These are phyloP conservation scores for Ischnus inquisitorius DNA, from an alignment of 2,888 invertebrate species.

Conservation along the genomic window DNA sequence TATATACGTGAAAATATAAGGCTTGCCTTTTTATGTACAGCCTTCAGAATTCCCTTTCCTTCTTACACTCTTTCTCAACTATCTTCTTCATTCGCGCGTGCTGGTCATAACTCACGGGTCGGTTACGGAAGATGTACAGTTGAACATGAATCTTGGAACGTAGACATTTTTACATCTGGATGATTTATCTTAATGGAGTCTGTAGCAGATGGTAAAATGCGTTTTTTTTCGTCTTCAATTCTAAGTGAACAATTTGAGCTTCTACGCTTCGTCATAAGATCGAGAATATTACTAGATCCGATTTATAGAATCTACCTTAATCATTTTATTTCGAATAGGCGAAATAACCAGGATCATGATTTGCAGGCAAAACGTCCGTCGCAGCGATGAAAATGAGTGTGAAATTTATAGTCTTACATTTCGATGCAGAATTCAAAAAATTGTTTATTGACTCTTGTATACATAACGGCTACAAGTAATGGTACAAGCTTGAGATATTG, in stretches of 20 bases:
- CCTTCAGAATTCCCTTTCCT: neutral
- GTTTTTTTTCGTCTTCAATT: neutral
- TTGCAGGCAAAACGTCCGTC: too few species aligned
- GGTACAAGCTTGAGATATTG: too few species aligned
- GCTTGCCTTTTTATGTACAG: neutral
- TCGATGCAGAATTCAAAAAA: too few species aligned
- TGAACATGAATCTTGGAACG: neutral
- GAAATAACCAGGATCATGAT: too few species aligned
- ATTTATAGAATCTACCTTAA: neutral
- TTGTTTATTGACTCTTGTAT: too few species aligned
- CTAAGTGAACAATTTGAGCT: neutral
- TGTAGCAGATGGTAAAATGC: neutral
- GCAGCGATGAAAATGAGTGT: too few species aligned
- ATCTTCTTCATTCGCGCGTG: neutral
- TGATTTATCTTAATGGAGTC: neutral
- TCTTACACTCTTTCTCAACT: neutral
- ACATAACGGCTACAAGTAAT: too few species aligned
- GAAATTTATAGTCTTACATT: too few species aligned
- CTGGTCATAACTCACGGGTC: neutral
- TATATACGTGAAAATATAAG: neutral
- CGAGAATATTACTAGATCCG: neutral
- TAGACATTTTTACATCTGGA: neutral
- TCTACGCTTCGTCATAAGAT: neutral
- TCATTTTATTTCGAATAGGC: too few species aligned
- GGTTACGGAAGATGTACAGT: neutral